Evolutionary conservation across 2,888 invertebrate genomes (phyloP), one percentile per base, ranked within the genome.

Genomic region (Dynastes grantii): DNA sequence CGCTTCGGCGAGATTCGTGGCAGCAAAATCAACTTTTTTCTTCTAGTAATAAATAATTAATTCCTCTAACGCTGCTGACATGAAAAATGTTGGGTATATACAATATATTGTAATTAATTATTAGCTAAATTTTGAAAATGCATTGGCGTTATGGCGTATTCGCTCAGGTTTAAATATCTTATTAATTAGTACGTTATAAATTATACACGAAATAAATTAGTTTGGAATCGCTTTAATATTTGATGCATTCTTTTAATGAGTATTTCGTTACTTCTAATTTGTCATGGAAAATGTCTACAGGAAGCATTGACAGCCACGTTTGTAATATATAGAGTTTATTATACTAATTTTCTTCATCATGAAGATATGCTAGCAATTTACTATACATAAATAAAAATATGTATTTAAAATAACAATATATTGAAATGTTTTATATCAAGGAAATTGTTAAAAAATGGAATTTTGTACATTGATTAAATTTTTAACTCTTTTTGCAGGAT

Each of bases 31-130:
- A 61, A 49, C 73, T 63, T 75, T 75, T 63, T 75, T 63, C 13
- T 16, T 75, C 5, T 6, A 32, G 73, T 40, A 75, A 75, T 63
- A 75, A 75, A 75, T 75, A 75, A 75, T 75, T 75, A 75, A 61
- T 75, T 63, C 45, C 58, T 6, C 27, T 75, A 22, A 27, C 11
- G 45, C 40, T 4, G 45, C 40, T 75, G 73, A 61, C 73, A 29
- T 27, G 73, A 75, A 75, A 71, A 75, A 61, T 27, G 37, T 40
- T 75, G 45, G 11, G 22, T 61, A 11, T 22, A 68, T 53, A 51
- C 29, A 61, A 40, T 75, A 61, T 49, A 61, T 27, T 40, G 45
- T 75, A 75, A 75, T 75, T 75, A 75, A 75, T 75, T 75, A 61
- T 75, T 75, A 27, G 61, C 27, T 75, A 61, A 27, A 61, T 27